Percentiles rank a stretch among this genome's conserved stretches.
phyloP scores from a whole-genome alignment of 2,888 invertebrate species.

The Hypselothyrea guttata region DNA sequence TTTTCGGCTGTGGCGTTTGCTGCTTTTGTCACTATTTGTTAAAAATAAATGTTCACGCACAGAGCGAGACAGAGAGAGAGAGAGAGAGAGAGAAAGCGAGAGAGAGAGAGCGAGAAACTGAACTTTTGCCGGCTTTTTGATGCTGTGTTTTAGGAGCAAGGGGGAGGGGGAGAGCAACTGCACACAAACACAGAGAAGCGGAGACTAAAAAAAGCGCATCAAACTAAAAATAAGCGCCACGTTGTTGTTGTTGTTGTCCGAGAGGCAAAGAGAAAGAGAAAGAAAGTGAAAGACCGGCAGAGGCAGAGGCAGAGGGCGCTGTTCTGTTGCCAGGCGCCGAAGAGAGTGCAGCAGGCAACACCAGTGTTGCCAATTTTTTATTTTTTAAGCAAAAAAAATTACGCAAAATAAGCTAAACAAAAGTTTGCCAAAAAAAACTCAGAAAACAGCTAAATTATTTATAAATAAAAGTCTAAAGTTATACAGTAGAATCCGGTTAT shows the following conservation, averaged over 20 bases:
- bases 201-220: slow-evolving; percentile 51
- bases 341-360: slow-evolving; percentile 45
- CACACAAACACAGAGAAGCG: too few species aligned
- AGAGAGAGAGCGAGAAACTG: slow-evolving; percentile 8
- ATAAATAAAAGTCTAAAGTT: too few species aligned
- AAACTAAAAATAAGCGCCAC: slow-evolving; percentile 56
- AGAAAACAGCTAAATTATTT: too few species aligned
- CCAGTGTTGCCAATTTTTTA: too few species aligned
- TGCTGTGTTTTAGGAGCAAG: slow-evolving; percentile 7
- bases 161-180: slow-evolving; percentile 14
- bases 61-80: slow-evolving; percentile 16
- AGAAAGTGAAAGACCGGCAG: too few species aligned
- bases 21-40: slow-evolving; percentile 55
- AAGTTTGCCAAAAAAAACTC: too few species aligned
- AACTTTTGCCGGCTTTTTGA: slow-evolving; percentile 54
- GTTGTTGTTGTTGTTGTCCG: slow-evolving; percentile 11
- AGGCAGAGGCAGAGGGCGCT: slow-evolving; percentile 7
- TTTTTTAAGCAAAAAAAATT: too few species aligned
- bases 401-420: too few species aligned
- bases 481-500: too few species aligned
- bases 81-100: neutral
- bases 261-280: too few species aligned
- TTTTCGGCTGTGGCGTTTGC: slow-evolving; percentile 18
- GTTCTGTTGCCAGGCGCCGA: slow-evolving; percentile 49
- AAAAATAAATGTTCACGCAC: slow-evolving; percentile 66